Conservation (phyloP, 2,113 vertebrate species). For the Cyprinus carpio region DNA sequence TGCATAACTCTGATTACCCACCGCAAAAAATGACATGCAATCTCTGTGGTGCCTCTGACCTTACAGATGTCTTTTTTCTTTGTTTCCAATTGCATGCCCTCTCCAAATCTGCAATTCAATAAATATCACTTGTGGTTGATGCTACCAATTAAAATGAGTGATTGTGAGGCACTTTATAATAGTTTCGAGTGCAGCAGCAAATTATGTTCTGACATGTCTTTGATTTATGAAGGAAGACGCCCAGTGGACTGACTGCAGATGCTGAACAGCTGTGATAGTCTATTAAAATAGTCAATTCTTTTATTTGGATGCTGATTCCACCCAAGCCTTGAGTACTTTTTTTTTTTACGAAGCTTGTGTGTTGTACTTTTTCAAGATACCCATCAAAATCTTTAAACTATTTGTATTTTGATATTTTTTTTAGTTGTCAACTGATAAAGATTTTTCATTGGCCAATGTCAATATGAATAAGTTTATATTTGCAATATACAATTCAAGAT, state of each 20-base stretch:
- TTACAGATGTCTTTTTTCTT: conserved; percentile 25
- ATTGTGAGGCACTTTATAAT: conserved; percentile 49
- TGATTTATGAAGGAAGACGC: conserved; percentile 48
- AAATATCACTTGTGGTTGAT: conserved; percentile 26
- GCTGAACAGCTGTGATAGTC: conserved; percentile 49
- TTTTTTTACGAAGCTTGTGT: conserved; percentile 30
- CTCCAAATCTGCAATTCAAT: conserved; percentile 21
- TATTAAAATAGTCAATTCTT: conserved; percentile 30
- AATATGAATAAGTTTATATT: background rate
- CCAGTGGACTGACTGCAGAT: conserved; percentile 51
- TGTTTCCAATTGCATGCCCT: conserved; percentile 14
- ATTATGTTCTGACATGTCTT: conserved; percentile 54
- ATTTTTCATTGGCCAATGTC: background rate
- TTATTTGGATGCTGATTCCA: conserved; percentile 50
- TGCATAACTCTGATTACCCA: conserved; percentile 34
- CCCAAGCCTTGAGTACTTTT: conserved; percentile 46
- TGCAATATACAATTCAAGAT: background rate
- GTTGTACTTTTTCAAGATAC: conserved; percentile 27
- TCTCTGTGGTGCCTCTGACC: conserved; percentile 37
- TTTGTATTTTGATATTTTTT: conserved; percentile 1
- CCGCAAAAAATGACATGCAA: conserved; percentile 15
- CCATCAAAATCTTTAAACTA: conserved; percentile 21
- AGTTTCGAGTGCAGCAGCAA: conserved; percentile 36
- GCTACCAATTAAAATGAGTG: conserved; percentile 43
- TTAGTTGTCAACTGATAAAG: background rate